Base-by-base conservation (phyloP, 2,888 invertebrate species). In the Nesidiocoris tenuis region DNA sequence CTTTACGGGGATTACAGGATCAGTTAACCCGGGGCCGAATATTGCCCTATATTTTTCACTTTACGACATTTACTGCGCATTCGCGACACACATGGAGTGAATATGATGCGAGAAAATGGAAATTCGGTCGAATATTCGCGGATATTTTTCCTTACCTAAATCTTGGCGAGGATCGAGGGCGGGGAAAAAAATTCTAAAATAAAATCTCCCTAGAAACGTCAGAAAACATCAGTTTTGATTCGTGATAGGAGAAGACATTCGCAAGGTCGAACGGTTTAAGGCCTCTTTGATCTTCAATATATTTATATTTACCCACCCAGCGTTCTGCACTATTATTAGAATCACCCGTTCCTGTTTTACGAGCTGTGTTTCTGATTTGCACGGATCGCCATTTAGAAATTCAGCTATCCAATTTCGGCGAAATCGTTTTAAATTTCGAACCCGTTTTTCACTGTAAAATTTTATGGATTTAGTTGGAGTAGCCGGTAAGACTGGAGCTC, bases 251-350 rank as follows among this genome's bases (percentile, higher is more conserved):
- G 39, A 39, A 12, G 39, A 39, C 39, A 39, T 39, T 39, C 23
- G 70, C 70, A 70, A 70, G 70, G 70, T 70, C 70, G 70, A 59
- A 70, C 24, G 70, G 70, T 59, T 70, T 70, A 70, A 70, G 70
- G 39, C 70, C 59, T 59, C 70, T 70, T 70, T 70, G 70, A 70
- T 70, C 70, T 59, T 59, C 24, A 70, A 70, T 70, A 70, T 59
- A 70, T 70, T 70, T 70, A 70, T 70, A 56, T 55, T 39, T 39
- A 39, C 12, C 70, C 70, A 56, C 59, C 70, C 19, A 59, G 59
- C 22, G 67, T 55, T 55, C 67, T 56, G 56, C 7, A 21, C 70
- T 70, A 70, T 70, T 59, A 70, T 57, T 70, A 70, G 70, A 59
- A 70, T 17, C 57, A 24, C 3, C 39, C 59, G 24, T 59, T 70